Percentiles rank a stretch among this genome's conserved stretches.
These are phyloP conservation scores for Stenolophus ochropezus DNA, from an alignment of 2,888 invertebrate species.

Conservation along the genomic window DNA sequence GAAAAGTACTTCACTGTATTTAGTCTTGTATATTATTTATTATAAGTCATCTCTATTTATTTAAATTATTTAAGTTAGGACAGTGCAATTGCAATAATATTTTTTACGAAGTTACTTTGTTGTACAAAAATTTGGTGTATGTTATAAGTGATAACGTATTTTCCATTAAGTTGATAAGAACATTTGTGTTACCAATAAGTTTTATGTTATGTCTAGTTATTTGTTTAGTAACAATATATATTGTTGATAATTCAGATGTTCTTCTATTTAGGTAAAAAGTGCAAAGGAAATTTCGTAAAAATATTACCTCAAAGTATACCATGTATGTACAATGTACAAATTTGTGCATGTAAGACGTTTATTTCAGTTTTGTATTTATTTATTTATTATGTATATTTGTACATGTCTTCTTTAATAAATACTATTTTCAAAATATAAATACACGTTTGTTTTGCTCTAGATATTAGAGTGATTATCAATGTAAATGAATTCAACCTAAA, in stretches of 20 bases:
- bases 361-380: conserved; percentile 14
- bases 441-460: neutral
- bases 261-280: neutral
- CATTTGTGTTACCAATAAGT: neutral
- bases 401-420: conserved; percentile 13
- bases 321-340: neutral
- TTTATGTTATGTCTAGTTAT: neutral
- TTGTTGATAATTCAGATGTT: neutral
- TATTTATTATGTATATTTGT: conserved; percentile 13
- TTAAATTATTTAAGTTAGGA: conserved; percentile 14
- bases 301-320: neutral
- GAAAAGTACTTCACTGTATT: neutral
- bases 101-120: conserved; percentile 16
- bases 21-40: conserved; percentile 33
- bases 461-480: neutral
- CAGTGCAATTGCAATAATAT: conserved; percentile 9
- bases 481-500: neutral
- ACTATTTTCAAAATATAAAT: neutral
- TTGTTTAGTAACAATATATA: neutral
- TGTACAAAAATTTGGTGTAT: neutral
- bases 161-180: neutral
- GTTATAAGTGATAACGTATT: neutral
- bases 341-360: neutral
- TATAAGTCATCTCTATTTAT: conserved; percentile 12
- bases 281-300: conserved; percentile 20